Conservation (phyloP, 2,888 invertebrate genomes). For the Acanthosepion lycidas region DNA sequence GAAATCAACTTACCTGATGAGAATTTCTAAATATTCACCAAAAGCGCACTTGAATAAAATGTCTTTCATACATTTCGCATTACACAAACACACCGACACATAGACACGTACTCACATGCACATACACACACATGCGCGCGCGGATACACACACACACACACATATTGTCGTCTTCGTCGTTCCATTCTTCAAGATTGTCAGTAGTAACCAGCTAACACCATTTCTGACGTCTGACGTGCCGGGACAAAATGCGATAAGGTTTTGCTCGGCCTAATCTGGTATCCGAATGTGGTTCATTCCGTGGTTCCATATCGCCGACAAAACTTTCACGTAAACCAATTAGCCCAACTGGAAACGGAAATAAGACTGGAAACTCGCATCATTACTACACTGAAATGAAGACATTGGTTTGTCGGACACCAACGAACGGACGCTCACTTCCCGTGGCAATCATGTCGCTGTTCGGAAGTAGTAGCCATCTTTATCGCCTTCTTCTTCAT, state of each 20-base stretch:
- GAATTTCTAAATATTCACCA: too few species aligned
- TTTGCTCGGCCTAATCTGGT: background rate
- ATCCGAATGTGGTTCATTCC: background rate
- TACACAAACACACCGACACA: too few species aligned
- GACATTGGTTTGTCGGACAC: background rate
- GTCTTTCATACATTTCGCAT: background rate
- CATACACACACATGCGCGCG: background rate
- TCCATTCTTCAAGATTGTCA: background rate
- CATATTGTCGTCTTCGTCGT: too few species aligned
- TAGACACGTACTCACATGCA: too few species aligned
- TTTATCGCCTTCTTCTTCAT: background rate
- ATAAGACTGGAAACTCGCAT: background rate
- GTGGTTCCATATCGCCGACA: background rate
- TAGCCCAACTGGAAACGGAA: background rate
- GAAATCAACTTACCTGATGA: too few species aligned
- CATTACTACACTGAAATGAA: background rate
- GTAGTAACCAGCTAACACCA: background rate
- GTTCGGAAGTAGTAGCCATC: background rate
- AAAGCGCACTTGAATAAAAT: too few species aligned
- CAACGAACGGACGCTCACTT: background rate
- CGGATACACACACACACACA: background rate
- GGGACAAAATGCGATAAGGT: background rate
- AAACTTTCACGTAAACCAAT: slow-evolving; percentile 14
- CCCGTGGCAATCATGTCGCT: background rate
- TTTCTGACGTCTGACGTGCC: background rate